Conservation (phyloP, 1,140 invertebrate species). For the Lamellibrachia luymesi region DNA sequence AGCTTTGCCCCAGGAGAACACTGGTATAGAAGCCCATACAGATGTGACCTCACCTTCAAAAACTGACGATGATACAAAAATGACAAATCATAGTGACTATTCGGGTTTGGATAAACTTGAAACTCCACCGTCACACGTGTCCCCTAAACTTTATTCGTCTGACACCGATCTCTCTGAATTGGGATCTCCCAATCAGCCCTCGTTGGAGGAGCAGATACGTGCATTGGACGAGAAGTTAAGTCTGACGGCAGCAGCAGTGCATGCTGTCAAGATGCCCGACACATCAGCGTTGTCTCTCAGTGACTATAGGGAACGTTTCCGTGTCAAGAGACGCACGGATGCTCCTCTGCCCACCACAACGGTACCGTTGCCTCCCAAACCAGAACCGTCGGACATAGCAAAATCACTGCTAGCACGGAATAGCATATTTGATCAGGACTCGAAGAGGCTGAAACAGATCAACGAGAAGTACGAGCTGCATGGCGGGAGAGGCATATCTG, state of each 20-base stretch:
- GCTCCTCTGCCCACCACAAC: neutral
- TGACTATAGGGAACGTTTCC: slow-evolving; percentile 28
- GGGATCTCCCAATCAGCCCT: slow-evolving; percentile 26
- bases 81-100: neutral
- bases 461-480: slow-evolving; percentile 81
- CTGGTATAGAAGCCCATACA: neutral
- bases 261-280: slow-evolving; percentile 26
- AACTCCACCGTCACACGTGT: neutral
- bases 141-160: slow-evolving; percentile 15
- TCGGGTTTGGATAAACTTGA: neutral
- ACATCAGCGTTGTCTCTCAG: slow-evolving; percentile 53
- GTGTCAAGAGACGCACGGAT: neutral
- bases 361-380: slow-evolving; percentile 27
- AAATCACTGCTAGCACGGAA: slow-evolving; percentile 86
- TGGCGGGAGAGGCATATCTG: slow-evolving; percentile 37
- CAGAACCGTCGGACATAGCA: slow-evolving; percentile 86
- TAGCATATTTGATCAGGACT: slow-evolving; percentile 94
- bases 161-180: slow-evolving; percentile 15
- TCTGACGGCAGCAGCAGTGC: slow-evolving; percentile 29
- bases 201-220: slow-evolving; percentile 82
- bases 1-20: neutral
- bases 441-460: slow-evolving; percentile 84
- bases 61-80: neutral
- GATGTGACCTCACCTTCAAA: neutral
- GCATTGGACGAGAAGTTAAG: slow-evolving; percentile 78